These are phyloP conservation scores for Pollicipes pollicipes DNA, from an alignment of 1,140 invertebrate genomes.

Conservation along the genomic window DNA sequence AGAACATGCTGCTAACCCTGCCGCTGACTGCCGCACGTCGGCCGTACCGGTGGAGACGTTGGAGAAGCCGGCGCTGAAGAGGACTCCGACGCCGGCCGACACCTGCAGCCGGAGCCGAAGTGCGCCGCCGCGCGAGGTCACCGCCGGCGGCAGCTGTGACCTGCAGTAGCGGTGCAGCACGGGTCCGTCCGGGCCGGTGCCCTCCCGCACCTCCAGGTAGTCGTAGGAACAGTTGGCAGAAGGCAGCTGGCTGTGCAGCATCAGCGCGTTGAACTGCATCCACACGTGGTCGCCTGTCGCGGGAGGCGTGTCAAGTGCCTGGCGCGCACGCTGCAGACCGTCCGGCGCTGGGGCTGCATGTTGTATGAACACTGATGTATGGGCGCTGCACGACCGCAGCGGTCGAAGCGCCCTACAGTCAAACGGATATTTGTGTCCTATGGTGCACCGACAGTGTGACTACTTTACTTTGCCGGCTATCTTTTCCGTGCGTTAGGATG, in stretches of 20 bases:
- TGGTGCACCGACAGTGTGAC: too few relatives aligned
- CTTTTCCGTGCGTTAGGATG: too few relatives aligned
- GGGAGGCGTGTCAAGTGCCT: slow-evolving; percentile 12
- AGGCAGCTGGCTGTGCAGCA: background rate
- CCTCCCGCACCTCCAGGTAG: slow-evolving; percentile 42
- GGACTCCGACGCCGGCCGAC: slow-evolving; percentile 17
- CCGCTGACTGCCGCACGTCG: too few relatives aligned
- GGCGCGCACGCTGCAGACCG: too few relatives aligned
- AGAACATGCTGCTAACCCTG: too few relatives aligned
- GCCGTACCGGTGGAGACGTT: slow-evolving; percentile 36
- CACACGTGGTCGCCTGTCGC: slow-evolving; percentile 7
- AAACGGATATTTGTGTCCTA: too few relatives aligned
- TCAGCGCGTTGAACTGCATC: background rate
- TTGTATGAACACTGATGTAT: too few relatives aligned
- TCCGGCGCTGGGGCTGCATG: too few relatives aligned
- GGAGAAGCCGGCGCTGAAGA: slow-evolving; percentile 43
- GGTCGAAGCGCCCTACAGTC: too few relatives aligned
- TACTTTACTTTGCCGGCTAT: too few relatives aligned
- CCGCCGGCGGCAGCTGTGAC: slow-evolving; percentile 10
- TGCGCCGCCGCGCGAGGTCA: slow-evolving; percentile 43
- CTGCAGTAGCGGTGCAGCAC: slow-evolving; percentile 30
- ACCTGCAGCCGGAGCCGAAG: slow-evolving; percentile 30
- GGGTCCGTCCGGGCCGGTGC: background rate
- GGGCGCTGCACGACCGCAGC: too few relatives aligned
- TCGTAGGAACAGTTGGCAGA: slow-evolving; percentile 47